Evolutionary conservation across 2,113 vertebrate genomes (phyloP).

Genomic region (Scartelaos histophorus): DNA sequence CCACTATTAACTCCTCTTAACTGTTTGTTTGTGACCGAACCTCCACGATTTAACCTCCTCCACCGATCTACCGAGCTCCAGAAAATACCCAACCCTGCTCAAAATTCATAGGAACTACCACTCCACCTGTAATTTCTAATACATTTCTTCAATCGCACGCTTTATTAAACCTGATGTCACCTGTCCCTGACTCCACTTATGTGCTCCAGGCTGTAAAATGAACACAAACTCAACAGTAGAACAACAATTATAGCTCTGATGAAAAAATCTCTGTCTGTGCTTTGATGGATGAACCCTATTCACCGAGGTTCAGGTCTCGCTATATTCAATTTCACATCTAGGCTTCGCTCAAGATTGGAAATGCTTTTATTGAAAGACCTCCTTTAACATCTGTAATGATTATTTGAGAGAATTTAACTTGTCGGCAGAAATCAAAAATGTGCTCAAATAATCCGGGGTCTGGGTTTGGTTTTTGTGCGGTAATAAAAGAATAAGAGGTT

Average conservation of each 20-base stretch:
- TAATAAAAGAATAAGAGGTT: neutral
- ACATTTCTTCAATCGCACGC: neutral
- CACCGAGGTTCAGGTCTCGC: neutral
- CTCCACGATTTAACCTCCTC: neutral
- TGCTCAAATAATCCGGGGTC: neutral
- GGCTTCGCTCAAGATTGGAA: neutral
- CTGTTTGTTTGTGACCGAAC: neutral
- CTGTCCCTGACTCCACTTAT: conserved; percentile 3
- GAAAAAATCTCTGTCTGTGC: neutral
- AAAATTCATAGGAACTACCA: neutral
- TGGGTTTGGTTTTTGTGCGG: neutral
- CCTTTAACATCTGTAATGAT: conserved; percentile 3
- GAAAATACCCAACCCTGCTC: neutral
- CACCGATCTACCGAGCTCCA: neutral
- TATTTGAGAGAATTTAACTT: neutral
- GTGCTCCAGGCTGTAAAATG: neutral
- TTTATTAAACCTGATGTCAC: conserved; percentile 2
- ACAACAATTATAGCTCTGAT: neutral
- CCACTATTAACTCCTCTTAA: conserved; percentile 8
- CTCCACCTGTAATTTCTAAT: neutral
- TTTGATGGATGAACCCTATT: neutral
- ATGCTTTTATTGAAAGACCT: neutral
- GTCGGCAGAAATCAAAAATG: neutral
- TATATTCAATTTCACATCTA: neutral
- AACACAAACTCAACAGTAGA: neutral